Evolutionary conservation across 2,888 invertebrate species (phyloP).

Genomic region (Ormia ochracea): DNA sequence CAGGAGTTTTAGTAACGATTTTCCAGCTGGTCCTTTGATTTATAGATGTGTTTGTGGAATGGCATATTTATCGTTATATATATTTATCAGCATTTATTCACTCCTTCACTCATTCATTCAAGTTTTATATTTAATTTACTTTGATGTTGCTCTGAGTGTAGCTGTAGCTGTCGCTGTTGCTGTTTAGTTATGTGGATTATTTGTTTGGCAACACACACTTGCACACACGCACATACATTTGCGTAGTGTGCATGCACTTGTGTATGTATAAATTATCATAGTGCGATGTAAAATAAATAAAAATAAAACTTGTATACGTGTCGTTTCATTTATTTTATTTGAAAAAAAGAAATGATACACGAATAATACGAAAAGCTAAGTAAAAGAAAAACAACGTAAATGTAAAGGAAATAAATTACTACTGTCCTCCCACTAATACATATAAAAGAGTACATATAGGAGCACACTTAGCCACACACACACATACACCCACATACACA

Average conservation of each 20-base stretch:
- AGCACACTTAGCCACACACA: too few relatives aligned
- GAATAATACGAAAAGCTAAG: not conserved
- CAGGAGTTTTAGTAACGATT: too few relatives aligned
- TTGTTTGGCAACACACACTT: conserved; percentile 12
- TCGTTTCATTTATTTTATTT: conserved; percentile 53
- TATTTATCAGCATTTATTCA: not conserved
- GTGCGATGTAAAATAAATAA: conserved; percentile 26
- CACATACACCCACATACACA: not conserved
- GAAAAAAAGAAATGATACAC: conserved; percentile 31
- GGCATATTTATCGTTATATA: not conserved
- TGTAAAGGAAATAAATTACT: conserved; percentile 28
- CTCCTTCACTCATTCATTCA: not conserved
- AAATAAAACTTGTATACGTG: conserved; percentile 40
- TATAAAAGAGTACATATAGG: too few relatives aligned
- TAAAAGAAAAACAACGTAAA: not conserved
- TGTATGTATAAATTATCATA: not conserved
- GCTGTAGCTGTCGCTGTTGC: conserved; percentile 39
- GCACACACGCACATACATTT: not conserved
- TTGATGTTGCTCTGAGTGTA: conserved; percentile 36
- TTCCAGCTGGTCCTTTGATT: not conserved
- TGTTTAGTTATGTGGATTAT: conserved; percentile 52
- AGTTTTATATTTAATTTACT: not conserved
- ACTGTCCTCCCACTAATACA: conserved; percentile 41
- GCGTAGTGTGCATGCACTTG: not conserved
- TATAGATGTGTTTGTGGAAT: not conserved